A percentile compares a stretch with the other conserved stretches of the same genome.
Conservation (phyloP, 2,888 invertebrate species). For the Griposia aprilina region DNA sequence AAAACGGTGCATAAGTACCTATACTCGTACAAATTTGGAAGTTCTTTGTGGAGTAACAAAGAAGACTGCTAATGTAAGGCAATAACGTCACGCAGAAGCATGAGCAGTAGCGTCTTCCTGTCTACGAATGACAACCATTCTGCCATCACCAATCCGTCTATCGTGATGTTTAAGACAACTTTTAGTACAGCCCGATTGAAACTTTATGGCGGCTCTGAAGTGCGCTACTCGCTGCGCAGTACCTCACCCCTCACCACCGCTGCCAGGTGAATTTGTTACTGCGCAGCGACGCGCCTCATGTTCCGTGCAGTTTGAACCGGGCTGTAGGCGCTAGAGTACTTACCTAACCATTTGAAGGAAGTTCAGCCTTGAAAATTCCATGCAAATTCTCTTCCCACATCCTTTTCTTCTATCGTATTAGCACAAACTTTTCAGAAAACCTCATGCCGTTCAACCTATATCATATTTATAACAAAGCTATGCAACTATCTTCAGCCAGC, state of each 20-base stretch:
- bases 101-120: neutral
- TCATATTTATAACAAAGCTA: constrained; percentile 15
- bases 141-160: neutral
- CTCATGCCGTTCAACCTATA: neutral
- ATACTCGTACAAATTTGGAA: neutral
- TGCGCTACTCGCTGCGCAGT: too few species aligned
- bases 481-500: constrained; percentile 22
- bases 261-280: too few species aligned
- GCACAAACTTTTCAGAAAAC: neutral
- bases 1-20: neutral
- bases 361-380: neutral
- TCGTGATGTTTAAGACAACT: neutral
- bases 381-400: neutral
- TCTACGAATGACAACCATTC: neutral
- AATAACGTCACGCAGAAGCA: neutral
- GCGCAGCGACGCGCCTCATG: too few species aligned
- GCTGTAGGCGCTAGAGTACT: neutral
- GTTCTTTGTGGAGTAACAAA: neutral
- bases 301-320: too few species aligned
- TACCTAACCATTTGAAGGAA: neutral
- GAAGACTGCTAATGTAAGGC: neutral
- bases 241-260: too few species aligned
- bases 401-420: neutral
- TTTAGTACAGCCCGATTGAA: neutral
- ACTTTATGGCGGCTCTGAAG: too few species aligned